phyloP scores from a whole-genome alignment of 2,888 invertebrate genomes.

The Elysia crispata region DNA sequence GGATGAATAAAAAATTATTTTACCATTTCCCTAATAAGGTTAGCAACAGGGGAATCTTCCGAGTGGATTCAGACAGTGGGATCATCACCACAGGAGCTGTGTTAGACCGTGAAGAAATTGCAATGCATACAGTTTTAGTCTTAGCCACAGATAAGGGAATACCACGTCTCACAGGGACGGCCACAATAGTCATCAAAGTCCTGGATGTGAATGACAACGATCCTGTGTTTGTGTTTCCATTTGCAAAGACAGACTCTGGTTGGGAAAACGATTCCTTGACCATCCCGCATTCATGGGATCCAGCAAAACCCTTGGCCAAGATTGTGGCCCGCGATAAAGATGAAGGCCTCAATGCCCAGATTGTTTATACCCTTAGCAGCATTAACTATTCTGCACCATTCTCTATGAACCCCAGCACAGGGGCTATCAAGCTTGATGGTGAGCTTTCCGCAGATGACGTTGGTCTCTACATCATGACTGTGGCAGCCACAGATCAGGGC shows the following conservation, averaged over 20 bases:
- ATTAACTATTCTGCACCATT: constrained; percentile 78
- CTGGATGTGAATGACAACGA: constrained; percentile 52
- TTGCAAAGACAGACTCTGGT: neutral
- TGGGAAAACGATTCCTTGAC: constrained; percentile 62
- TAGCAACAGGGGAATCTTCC: constrained; percentile 10
- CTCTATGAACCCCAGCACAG: constrained; percentile 75
- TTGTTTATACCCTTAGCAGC: constrained; percentile 94
- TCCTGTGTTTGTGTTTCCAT: constrained; percentile 49
- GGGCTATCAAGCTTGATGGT: constrained; percentile 70
- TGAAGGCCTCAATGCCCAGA: constrained; percentile 92
- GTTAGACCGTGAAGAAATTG: constrained; percentile 46
- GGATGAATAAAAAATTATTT: constrained; percentile 47
- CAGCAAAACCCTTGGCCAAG: constrained; percentile 74
- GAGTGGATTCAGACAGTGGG: constrained; percentile 43
- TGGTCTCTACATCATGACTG: constrained; percentile 46
- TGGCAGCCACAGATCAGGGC: constrained; percentile 48
- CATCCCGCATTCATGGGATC: constrained; percentile 60
- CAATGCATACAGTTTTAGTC: constrained; percentile 40
- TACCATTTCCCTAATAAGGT: constrained; percentile 20
- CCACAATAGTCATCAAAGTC: constrained; percentile 48
- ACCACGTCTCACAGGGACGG: constrained; percentile 47
- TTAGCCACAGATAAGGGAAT: constrained; percentile 46
- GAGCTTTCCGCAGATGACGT: constrained; percentile 31
- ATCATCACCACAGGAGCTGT: constrained; percentile 47
- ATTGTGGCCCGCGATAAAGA: constrained; percentile 94